Evolutionary conservation across 2,113 vertebrate genomes (phyloP), one percentile per base, ranked within the genome.

Genomic region (Pelusios castaneus): DNA sequence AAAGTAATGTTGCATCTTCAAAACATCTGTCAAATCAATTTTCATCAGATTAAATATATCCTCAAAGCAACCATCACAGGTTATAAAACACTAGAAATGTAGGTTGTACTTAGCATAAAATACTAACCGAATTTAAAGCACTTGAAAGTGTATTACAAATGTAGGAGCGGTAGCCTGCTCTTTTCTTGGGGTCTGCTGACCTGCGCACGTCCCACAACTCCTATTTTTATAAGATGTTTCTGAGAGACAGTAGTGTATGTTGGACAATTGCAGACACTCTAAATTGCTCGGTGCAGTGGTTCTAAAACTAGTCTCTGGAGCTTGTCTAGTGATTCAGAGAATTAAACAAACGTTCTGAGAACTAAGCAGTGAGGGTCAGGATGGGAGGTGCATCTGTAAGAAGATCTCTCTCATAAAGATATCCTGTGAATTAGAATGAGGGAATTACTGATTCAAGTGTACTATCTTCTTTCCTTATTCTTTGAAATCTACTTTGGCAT

Each of bases 31-130:
- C 95, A 95, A 94, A 94, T 86, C 0, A 4, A 93, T 97, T 97
- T 96, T 94, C 91, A 91, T 97, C 96, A 96, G 95, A 95, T 97
- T 97, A 97, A 97, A 94, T 95, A 88, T 95, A 94, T 94, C 97
- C 96, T 96, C 95, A 93, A 89, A 96, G 95, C 94, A 83, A 47
- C 88, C 51, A 91, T 91, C 85, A 51, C 84, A 81, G 95, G 29
- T 92, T 97, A 89, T 67, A 95, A 95, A 96, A 92, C 92, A 95
- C 89, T 89, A 51, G 91, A 93, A 97, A 95, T 94, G 89, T 88
- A 96, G 93, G 92, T 96, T 96, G 86, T 58, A 49, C 92, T 95
- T 91, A 80, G 70, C 88, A 27, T 84, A 55, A 93, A 93, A 90
- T 75, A 93, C 84, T 85, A 82, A 31, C 60, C 83, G 91, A 94